Evolutionary conservation across 2,797 vertebrate genomes (phyloP).

Genomic region (Poecilia wingei): DNA sequence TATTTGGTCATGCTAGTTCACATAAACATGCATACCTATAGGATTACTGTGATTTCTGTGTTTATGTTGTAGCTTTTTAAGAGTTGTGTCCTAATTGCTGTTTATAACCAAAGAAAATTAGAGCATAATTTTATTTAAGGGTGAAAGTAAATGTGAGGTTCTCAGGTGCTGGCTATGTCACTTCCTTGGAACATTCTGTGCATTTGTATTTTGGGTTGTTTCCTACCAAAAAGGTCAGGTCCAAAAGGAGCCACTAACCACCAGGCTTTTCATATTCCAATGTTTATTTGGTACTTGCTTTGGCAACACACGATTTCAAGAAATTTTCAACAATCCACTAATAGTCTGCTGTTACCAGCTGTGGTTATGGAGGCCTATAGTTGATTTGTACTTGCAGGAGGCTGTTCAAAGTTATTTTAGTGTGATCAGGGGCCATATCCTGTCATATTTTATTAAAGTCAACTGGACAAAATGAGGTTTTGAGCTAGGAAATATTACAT

Average conservation of each 20-base stretch:
- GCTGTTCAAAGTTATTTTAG: not conserved
- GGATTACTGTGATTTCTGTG: not conserved
- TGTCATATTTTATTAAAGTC: not conserved
- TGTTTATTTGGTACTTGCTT: not conserved
- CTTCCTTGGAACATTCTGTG: not conserved
- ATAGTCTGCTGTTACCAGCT: not conserved
- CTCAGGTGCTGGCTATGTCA: constrained; percentile 2
- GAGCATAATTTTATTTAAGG: constrained; percentile 4
- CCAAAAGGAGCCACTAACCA: not conserved
- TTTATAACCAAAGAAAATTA: not conserved
- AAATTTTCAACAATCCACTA: not conserved
- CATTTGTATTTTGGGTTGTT: not conserved
- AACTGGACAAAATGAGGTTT: not conserved
- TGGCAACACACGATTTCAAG: not conserved
- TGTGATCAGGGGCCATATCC: not conserved
- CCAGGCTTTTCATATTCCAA: not conserved
- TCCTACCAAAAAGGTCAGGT: not conserved
- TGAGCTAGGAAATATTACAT: not conserved
- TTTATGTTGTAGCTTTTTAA: constrained; percentile 4
- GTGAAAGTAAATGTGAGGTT: not conserved
- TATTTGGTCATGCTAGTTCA: not conserved
- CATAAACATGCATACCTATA: constrained; percentile 3
- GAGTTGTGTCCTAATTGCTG: not conserved
- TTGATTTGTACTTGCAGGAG: not conserved
- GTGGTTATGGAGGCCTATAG: not conserved